Conservation (phyloP, 1,140 invertebrate species). For the Drosophila ananassae region DNA sequence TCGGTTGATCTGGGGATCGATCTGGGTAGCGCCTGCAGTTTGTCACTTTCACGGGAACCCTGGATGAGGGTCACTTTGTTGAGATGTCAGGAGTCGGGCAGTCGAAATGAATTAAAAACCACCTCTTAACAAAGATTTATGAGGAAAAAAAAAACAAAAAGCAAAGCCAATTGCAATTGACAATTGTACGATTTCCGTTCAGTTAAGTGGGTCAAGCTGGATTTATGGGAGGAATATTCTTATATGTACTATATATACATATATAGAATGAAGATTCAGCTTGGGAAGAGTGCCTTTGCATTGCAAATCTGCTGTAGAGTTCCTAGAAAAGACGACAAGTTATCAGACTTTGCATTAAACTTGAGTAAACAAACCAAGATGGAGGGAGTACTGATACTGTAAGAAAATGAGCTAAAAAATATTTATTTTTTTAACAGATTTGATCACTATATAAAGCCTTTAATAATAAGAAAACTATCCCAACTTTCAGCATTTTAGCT, state of each 20-base stretch:
- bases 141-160: conserved; percentile 15
- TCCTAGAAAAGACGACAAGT: conserved; percentile 16
- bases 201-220: conserved; percentile 25
- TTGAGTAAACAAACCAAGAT: conserved; percentile 2
- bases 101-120: conserved; percentile 50
- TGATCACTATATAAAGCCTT: too few species aligned
- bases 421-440: neutral
- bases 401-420: neutral
- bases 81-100: conserved; percentile 38
- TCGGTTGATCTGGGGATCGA: conserved; percentile 34
- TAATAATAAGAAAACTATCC: too few species aligned
- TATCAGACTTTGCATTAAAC: conserved; percentile 15
- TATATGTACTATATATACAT: neutral
- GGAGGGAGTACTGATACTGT: neutral
- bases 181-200: conserved; percentile 74
- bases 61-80: conserved; percentile 37
- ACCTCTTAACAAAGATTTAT: conserved; percentile 77
- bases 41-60: conserved; percentile 32
- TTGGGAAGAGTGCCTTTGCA: conserved; percentile 16
- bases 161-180: conserved; percentile 61
- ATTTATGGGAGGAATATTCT: neutral
- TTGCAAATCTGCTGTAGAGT: conserved; percentile 19
- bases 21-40: conserved; percentile 38
- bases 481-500: too few species aligned
- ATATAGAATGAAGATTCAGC: neutral